phyloP scores from a whole-genome alignment of 2,113 vertebrate species.

The Dasyornis broadbenti region DNA sequence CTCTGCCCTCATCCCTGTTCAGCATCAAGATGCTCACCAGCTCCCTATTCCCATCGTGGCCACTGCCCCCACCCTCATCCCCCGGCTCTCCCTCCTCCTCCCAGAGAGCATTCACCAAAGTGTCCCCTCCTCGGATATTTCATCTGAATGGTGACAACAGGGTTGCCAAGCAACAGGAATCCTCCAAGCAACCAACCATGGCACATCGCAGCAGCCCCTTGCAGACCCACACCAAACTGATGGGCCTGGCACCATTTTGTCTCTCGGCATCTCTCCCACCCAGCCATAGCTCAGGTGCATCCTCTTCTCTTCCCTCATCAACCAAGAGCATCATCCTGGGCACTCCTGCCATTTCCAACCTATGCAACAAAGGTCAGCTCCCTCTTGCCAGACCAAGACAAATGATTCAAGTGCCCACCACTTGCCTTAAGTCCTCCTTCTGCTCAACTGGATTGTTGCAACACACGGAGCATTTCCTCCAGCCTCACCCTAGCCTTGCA shows the following conservation, averaged over 20 bases:
- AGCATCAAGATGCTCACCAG: background rate
- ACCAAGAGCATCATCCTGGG: background rate
- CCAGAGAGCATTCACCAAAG: background rate
- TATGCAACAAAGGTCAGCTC: background rate
- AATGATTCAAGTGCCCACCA: background rate
- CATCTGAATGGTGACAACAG: background rate
- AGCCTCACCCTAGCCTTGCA: background rate
- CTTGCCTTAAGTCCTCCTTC: background rate
- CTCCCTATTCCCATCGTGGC: background rate
- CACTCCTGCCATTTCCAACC: background rate
- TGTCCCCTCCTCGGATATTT: background rate
- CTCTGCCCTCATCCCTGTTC: background rate
- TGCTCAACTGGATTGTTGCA: background rate
- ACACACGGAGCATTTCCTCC: background rate
- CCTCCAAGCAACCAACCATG: background rate
- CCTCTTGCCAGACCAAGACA: background rate
- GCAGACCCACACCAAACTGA: background rate
- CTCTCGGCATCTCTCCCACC: background rate
- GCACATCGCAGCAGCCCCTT: background rate
- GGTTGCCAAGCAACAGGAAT: constrained; percentile 3
- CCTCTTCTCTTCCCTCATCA: background rate
- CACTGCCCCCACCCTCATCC: background rate
- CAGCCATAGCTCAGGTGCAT: background rate
- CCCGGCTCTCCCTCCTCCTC: background rate
- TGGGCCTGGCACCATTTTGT: background rate